Percentiles rank a stretch among this genome's conserved stretches.
Evolutionary conservation across 2,113 vertebrate species (phyloP).

Genomic region (Apus apus): DNA sequence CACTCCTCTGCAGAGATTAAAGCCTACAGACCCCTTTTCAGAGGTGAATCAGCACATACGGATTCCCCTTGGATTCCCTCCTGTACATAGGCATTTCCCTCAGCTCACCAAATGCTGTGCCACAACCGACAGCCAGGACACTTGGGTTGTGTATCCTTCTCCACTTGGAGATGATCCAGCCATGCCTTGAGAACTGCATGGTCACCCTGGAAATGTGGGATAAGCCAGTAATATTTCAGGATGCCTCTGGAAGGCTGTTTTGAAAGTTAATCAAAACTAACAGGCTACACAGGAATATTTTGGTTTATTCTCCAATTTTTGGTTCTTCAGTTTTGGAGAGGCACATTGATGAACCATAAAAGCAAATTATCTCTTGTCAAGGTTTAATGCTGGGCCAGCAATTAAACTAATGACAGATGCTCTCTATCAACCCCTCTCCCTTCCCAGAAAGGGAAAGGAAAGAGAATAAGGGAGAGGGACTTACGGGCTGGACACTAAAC

Average conservation of each 20-base stretch:
- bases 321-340: conserved; percentile 17
- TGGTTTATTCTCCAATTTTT: neutral
- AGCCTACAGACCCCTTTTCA: neutral
- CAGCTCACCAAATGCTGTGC: accelerated
- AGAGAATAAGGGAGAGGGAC: too few relatives aligned
- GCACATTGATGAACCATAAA: conserved; percentile 15
- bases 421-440: too few relatives aligned
- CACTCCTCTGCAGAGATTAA: neutral
- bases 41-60: accelerated
- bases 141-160: neutral
- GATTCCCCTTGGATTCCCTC: neutral
- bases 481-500: too few relatives aligned
- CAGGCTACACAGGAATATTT: neutral
- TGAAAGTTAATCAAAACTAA: neutral
- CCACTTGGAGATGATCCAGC: neutral
- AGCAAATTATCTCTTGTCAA: neutral
- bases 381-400: too few relatives aligned
- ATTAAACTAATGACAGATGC: too few relatives aligned
- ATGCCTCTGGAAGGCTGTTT: neutral
- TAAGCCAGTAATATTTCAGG: neutral
- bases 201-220: neutral
- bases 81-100: neutral
- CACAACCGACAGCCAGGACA: neutral
- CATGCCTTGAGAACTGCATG: neutral
- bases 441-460: too few relatives aligned